Base-by-base conservation (phyloP, 2,888 invertebrate genomes). In the Lottia scabra region DNA sequence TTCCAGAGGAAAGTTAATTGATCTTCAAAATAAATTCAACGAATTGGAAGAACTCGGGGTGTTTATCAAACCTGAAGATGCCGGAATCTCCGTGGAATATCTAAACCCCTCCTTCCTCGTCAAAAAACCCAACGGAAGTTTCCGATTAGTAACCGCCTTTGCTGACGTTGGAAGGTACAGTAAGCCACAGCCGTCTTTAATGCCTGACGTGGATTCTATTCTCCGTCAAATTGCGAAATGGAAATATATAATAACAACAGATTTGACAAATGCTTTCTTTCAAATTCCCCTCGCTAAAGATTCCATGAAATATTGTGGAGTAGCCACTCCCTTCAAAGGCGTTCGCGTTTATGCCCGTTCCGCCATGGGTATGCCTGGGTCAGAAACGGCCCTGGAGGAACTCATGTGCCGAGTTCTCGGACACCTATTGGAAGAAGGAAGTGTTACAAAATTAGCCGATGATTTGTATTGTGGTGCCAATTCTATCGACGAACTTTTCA, bases 241-340 rank as follows among this genome's bases (percentile, higher is more conserved):
- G 81, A 78, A 78, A 46, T 81, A 74, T n/a, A n/a, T n/a, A n/a
- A n/a, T 76, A n/a, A 63, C 63, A 0, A 74, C 79, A 15, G 80
- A 80, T 68, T 65, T 82, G 0, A 75, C 73, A 13, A 74, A 67
- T 19, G 75, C 79, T 1, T 82, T 81, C 27, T 79, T 79, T 48
- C 81, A 82, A 67, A 77, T 81, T n/a, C 77, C 80, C 16, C 66
- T 83, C 8, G 44, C 77, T 8, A 64, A 63, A 30, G 48, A 72
- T 3, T 78, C 81, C 4, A 78, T 81, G 78, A 82, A 80, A 43
- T 79, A 81, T 48, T 80, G 79, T 69, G 78, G 80, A 3, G 77
- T 83, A 12, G 76, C 71, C 8, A 83, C 80, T 1, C 83, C 79
- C 65, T 82, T 74, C 66, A 56, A 70, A 8, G 80, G 80, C 12